phyloP scores from a whole-genome alignment of 2,113 vertebrate species.

The Myotis lucifugus region DNA sequence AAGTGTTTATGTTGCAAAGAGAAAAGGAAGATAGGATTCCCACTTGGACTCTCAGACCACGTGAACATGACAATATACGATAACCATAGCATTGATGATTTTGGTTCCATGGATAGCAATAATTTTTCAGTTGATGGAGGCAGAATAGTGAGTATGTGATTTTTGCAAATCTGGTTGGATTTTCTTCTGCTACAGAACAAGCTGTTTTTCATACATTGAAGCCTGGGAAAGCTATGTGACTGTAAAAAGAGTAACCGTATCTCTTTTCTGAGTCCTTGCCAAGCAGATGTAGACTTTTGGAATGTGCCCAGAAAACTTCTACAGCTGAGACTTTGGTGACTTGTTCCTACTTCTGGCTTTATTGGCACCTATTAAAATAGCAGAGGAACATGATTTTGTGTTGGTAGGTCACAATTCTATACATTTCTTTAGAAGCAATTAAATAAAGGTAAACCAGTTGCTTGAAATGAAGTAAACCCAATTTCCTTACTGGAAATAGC shows the following conservation, averaged over 20 bases:
- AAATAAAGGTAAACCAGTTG: constrained; percentile 21
- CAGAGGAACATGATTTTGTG: constrained; percentile 69
- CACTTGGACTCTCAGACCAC: constrained; percentile 11
- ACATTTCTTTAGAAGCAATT: constrained; percentile 32
- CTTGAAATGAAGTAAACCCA: not conserved
- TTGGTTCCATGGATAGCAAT: constrained; percentile 59
- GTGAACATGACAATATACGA: not conserved
- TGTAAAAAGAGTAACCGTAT: constrained; percentile 89
- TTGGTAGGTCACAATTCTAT: constrained; percentile 51
- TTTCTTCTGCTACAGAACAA: constrained; percentile 81
- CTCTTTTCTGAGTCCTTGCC: constrained; percentile 87
- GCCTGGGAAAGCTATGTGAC: constrained; percentile 89
- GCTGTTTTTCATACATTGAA: constrained; percentile 87
- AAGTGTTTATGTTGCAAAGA: constrained; percentile 77
- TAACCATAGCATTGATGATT: constrained; percentile 59
- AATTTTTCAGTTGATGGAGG: constrained; percentile 63
- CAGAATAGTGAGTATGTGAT: constrained; percentile 64
- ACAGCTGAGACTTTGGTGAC: constrained; percentile 83
- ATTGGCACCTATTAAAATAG: constrained; percentile 80
- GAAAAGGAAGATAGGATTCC: constrained; percentile 58
- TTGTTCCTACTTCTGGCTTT: constrained; percentile 80
- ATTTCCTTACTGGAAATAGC: constrained; percentile 3
- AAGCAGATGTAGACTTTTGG: constrained; percentile 90
- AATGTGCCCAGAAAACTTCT: constrained; percentile 88
- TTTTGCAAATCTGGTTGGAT: constrained; percentile 77